A percentile compares a stretch with the other conserved stretches of the same genome.
These are phyloP conservation scores for Macrochelys suwanniensis DNA, from an alignment of 2,797 vertebrate genomes.

Conservation along the genomic window DNA sequence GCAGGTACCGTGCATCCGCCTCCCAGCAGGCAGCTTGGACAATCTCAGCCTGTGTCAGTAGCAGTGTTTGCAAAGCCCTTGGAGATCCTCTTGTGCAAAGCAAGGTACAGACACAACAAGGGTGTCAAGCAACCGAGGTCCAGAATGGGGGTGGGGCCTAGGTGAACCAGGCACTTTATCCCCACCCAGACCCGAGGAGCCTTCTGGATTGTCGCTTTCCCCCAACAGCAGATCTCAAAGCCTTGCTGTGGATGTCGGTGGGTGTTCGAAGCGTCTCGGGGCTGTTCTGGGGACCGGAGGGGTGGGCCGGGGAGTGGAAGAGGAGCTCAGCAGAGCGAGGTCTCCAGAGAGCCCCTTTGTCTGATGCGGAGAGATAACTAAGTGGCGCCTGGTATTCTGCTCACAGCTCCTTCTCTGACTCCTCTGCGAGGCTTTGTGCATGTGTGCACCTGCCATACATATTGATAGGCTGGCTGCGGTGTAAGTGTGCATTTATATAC, in stretches of 20 bases:
- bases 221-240: neutral
- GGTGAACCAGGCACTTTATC: neutral
- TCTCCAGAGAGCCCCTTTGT: neutral
- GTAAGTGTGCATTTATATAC: constrained; percentile 11
- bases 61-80: neutral
- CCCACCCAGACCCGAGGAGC: neutral
- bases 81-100: neutral
- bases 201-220: neutral
- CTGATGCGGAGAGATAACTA: neutral
- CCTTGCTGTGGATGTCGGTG: neutral
- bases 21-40: neutral
- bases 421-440: constrained; percentile 53
- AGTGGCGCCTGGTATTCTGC: neutral
- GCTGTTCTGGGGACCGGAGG: fast-evolving
- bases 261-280: neutral
- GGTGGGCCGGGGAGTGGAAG: neutral
- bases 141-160: neutral
- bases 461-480: constrained; percentile 58
- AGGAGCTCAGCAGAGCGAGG: fast-evolving
- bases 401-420: neutral
- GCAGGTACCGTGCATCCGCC: neutral
- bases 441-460: constrained; percentile 60
- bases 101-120: neutral
- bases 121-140: neutral
- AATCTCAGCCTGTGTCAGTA: too few species aligned